phyloP scores from a whole-genome alignment of 2,113 vertebrate species.

The Dunckerocampus dactyliophorus region DNA sequence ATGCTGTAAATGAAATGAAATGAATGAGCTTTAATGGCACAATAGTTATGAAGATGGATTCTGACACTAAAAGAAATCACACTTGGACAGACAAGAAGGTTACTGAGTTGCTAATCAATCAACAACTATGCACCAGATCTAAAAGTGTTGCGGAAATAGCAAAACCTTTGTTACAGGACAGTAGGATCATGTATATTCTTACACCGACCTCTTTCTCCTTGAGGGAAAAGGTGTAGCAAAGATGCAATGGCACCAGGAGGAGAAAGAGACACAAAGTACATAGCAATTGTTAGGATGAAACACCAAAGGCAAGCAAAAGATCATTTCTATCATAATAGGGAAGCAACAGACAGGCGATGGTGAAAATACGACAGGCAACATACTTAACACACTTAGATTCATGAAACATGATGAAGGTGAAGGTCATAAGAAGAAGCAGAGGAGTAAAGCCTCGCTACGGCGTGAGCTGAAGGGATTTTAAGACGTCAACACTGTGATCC shows the following conservation, averaged over 20 bases:
- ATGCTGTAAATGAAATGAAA: too few species aligned
- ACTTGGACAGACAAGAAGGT: slow-evolving; percentile 6
- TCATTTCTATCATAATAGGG: slow-evolving; percentile 23
- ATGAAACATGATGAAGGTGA: slow-evolving; percentile 25
- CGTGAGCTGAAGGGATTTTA: not conserved
- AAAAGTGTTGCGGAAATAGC: not conserved
- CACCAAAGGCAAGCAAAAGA: slow-evolving; percentile 40
- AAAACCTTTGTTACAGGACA: slow-evolving; percentile 17
- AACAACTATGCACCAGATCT: not conserved
- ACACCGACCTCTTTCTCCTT: slow-evolving; percentile 93
- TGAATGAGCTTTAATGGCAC: not conserved
- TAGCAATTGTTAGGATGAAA: not conserved
- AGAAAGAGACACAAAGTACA: slow-evolving; percentile 32
- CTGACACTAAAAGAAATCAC: not conserved
- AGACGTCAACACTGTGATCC: not conserved
- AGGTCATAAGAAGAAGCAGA: not conserved
- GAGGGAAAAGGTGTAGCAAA: slow-evolving; percentile 80
- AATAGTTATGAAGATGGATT: slow-evolving; percentile 13
- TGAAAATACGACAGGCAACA: not conserved
- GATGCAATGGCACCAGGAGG: slow-evolving; percentile 71
- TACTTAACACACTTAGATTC: not conserved
- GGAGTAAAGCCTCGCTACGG: not conserved
- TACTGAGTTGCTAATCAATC: not conserved
- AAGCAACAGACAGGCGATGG: not conserved
- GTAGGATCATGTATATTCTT: slow-evolving; percentile 35